A percentile compares a stretch with the other conserved stretches of the same genome.
Evolutionary conservation across 2,888 invertebrate species (phyloP).

Genomic region (Acronicta alni): DNA sequence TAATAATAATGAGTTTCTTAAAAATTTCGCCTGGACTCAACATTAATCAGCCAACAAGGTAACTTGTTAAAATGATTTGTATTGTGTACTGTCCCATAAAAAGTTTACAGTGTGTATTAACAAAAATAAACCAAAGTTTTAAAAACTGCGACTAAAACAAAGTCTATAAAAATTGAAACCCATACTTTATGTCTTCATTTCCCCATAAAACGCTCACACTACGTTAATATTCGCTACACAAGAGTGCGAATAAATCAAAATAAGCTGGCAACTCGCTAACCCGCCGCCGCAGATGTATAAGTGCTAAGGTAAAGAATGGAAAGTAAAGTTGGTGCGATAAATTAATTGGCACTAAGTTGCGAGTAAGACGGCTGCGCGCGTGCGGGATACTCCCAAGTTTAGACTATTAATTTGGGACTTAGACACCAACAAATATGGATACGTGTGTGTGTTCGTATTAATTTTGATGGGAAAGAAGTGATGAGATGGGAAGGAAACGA

Average conservation of each 20-base stretch:
- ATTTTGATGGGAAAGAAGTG: conserved; percentile 41
- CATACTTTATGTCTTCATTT: conserved; percentile 24
- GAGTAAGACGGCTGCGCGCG: conserved; percentile 72
- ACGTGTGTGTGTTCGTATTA: conserved; percentile 65
- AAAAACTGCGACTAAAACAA: background rate
- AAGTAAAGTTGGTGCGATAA: conserved; percentile 87
- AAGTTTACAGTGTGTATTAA: too few relatives aligned
- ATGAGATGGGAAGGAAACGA: conserved; percentile 3
- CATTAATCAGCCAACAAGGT: too few relatives aligned
- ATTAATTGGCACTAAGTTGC: conserved; percentile 87
- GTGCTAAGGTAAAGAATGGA: conserved; percentile 86
- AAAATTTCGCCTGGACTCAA: too few relatives aligned
- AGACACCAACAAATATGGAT: conserved; percentile 79
- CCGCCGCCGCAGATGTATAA: conserved; percentile 71
- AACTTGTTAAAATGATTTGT: too few relatives aligned
- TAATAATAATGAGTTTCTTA: too few relatives aligned
- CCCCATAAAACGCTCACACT: conserved; percentile 32
- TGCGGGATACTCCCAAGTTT: conserved; percentile 83
- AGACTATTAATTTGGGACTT: conserved; percentile 88
- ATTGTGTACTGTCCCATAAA: too few relatives aligned
- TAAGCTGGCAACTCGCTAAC: conserved; percentile 67
- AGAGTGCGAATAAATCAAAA: conserved; percentile 59
- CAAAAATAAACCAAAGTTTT: too few relatives aligned
- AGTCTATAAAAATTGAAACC: conserved; percentile 17
- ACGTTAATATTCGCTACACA: conserved; percentile 49